Evolutionary conservation across 2,888 invertebrate species (phyloP), one percentile per base, ranked within the genome.

Genomic region (Silvanus unidentatus): DNA sequence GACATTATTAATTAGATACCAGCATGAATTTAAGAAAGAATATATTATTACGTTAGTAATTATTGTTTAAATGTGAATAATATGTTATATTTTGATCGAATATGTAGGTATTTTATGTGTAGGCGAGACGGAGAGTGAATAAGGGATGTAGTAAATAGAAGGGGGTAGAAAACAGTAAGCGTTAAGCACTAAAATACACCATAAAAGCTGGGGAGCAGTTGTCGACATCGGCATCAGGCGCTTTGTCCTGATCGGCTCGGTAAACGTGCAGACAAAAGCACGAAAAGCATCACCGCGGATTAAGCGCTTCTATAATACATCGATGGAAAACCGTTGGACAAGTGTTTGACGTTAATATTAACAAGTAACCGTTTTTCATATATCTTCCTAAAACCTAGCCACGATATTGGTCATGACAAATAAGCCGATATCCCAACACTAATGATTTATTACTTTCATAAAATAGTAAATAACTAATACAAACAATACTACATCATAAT

Each of bases 261-360:
- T 52, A 65, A 64, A 65, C 63, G 63, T 36, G 32, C 55, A 56
- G 56, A 62, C 62, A 63, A 64, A 63, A 58, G 62, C 55, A 60
- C 56, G 58, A 58, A 58, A 60, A 63, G 59, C 59, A 58, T 59
- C 59, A 56, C 55, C 56, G 52, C 55, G 65, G 65, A 65, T 66
- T 66, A 66, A 55, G 59, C 32, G n/a, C n/a, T 12, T 12, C 11
- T 32, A 9, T 32, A 32, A n/a, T 58, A 54, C 58, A 60, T 63
- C 60, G 62, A 60, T 59, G 59, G 54, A 55, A 44, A 46, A 49
- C 56, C 56, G 54, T 47, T 44, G 54, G 57, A 57, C 60, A 59
- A 64, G 63, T 66, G 63, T 63, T 65, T 64, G 64, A 64, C 65
- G 58, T 64, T 62, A 57, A 63, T 64, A 64, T 64, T 64, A 62